These are phyloP conservation scores for Gila robusta DNA, from an alignment of 2,797 vertebrate genomes.

Conservation along the genomic window DNA sequence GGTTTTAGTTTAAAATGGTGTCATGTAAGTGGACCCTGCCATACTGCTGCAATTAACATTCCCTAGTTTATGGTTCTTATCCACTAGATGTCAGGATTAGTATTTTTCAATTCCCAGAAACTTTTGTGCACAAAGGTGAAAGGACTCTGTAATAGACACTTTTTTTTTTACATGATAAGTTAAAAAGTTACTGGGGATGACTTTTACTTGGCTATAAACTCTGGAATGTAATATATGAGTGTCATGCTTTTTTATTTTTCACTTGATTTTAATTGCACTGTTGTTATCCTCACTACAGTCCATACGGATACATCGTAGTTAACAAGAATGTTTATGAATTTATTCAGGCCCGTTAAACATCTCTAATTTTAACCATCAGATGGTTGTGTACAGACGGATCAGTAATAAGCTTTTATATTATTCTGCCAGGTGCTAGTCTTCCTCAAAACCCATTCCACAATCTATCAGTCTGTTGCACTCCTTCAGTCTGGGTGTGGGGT, in stretches of 20 bases:
- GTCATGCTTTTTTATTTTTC: slow-evolving; percentile 9
- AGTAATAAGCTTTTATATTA: neutral
- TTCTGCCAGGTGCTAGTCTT: neutral
- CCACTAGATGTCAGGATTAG: slow-evolving; percentile 56
- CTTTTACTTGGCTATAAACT: slow-evolving; percentile 7
- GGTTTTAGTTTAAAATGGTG: neutral
- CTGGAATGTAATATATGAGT: slow-evolving; percentile 34
- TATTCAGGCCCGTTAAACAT: neutral
- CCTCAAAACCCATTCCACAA: slow-evolving; percentile 11
- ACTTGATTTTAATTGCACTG: slow-evolving; percentile 1
- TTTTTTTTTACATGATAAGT: neutral
- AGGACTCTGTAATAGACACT: neutral
- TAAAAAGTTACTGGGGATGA: slow-evolving; percentile 8
- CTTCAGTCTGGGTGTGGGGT: slow-evolving; percentile 28
- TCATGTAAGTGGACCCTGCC: neutral
- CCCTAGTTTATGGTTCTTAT: neutral
- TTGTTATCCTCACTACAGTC: neutral
- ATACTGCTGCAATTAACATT: neutral
- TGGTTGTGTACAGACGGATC: slow-evolving; percentile 2
- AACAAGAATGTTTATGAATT: neutral
- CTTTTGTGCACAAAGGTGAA: neutral
- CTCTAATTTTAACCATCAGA: neutral
- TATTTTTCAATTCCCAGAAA: neutral
- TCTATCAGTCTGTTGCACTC: slow-evolving; percentile 39
- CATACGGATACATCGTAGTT: neutral